Percentiles rank a stretch among this genome's conserved stretches.
Evolutionary conservation across 2,888 invertebrate genomes (phyloP).

Genomic region (Linhomoeus sp.): DNA sequence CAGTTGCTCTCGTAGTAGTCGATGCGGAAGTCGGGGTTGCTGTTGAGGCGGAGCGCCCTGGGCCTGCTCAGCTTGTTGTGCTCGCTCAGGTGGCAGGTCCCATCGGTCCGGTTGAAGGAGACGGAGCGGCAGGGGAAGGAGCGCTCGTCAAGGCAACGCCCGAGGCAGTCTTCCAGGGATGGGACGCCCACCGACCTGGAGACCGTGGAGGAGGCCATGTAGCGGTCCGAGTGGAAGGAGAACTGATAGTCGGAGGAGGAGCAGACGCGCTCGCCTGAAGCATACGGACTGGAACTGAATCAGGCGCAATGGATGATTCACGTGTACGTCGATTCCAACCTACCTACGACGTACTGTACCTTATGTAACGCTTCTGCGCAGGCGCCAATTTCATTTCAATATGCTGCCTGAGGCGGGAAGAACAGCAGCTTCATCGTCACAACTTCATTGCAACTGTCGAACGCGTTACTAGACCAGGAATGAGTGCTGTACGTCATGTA

Average conservation of each 20-base stretch:
- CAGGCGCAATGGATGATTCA: too few species aligned
- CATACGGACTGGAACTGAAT: neutral
- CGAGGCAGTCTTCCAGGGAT: constrained; percentile 1
- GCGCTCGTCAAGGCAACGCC: constrained; percentile 3
- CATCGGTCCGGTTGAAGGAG: constrained; percentile 25
- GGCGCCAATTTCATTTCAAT: too few species aligned
- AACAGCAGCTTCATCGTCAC: too few species aligned
- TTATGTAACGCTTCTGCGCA: too few species aligned
- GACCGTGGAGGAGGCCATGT: constrained; percentile 19
- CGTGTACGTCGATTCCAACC: neutral
- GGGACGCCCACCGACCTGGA: neutral
- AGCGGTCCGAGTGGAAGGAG: constrained; percentile 25
- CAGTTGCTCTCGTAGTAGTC: constrained; percentile 28
- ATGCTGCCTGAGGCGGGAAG: too few species aligned
- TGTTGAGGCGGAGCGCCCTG: constrained; percentile 20
- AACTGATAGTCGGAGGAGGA: constrained; percentile 20
- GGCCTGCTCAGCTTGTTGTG: constrained; percentile 26
- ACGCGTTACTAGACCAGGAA: too few species aligned
- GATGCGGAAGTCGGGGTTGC: constrained; percentile 26
- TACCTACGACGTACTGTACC: neutral
- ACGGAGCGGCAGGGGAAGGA: constrained; percentile 20
- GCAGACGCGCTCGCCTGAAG: constrained; percentile 19
- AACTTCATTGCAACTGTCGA: too few species aligned
- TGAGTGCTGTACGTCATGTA: too few species aligned
- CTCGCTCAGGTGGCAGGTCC: constrained; percentile 15